Base-by-base conservation (phyloP, 2,113 vertebrate species). In the Neolamprologus brichardi region DNA sequence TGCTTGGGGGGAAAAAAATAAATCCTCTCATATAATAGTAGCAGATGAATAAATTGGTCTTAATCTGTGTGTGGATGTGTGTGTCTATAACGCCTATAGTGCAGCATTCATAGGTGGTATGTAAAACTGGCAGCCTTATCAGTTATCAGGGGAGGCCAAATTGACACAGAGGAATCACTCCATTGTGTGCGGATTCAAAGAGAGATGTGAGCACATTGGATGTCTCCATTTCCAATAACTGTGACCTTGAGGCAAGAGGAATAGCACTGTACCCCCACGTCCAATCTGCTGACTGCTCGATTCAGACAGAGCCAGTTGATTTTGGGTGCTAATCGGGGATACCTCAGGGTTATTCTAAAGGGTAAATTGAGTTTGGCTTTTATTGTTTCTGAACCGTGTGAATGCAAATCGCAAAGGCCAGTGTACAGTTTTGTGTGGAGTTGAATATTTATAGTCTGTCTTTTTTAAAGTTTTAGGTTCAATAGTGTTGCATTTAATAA, bases 141-240 rank as follows among this genome's bases (percentile, higher is more conserved):
- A 93, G 86, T 94, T 92, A 94, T 94, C 89, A 88, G 92, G 84
- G 91, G 92, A 94, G 84, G 86, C 93, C 93, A 92, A 94, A 95
- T 94, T 92, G 93, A 95, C 93, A 92, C 89, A 94, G 91, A 94
- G 95, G 91, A 94, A 95, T 95, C 92, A 60, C 84, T 91, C 92
- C 90, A 94, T 95, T 95, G 93, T 96, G 94, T 88, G 84, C 4
- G 89, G 86, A 91, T 92, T 95, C 94, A 94, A 93, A 96, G 92
- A 93, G 87, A 94, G 95, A 95, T 94, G 92, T 91, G 92, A 93
- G 85, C 88, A 89, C 89, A 90, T 56, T 93, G 94, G 92, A 95
- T 93, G 92, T 94, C 94, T 94, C 93, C 91, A 94, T 96, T 94
- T 96, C 93, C 94, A 93, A 94, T 94, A 96, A 93, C 92, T 90